These are phyloP conservation scores for Ciconia stormi DNA, from an alignment of 2,113 vertebrate species.

Conservation along the genomic window DNA sequence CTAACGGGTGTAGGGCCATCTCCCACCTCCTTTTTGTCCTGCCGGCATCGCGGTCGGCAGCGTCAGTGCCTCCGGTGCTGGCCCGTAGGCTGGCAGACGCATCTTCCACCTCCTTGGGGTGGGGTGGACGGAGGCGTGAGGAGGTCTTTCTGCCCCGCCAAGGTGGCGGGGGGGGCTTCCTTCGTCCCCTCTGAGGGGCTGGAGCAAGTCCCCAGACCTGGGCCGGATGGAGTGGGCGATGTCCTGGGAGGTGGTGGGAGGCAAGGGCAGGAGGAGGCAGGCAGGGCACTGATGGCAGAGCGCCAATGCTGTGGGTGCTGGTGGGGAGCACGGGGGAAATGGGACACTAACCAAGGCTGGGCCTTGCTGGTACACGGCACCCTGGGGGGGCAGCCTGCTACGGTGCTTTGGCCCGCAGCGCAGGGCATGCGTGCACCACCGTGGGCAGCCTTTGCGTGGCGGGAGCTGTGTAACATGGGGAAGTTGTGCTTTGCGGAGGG, in stretches of 20 bases:
- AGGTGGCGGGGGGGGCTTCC: not conserved
- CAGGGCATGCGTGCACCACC: fast-evolving
- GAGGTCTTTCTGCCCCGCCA: not conserved
- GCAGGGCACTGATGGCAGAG: not conserved
- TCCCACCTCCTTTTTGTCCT: not conserved
- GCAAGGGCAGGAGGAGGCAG: not conserved
- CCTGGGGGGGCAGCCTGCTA: too few relatives aligned
- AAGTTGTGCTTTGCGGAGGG: too few relatives aligned
- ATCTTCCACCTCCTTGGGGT: not conserved
- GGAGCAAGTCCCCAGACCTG: not conserved
- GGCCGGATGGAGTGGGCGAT: not conserved
- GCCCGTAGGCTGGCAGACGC: too few relatives aligned
- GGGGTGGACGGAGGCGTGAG: not conserved
- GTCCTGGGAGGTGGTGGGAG: not conserved
- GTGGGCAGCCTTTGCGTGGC: not conserved
- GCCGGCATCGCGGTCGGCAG: fast-evolving
- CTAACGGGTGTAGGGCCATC: fast-evolving
- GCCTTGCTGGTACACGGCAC: too few relatives aligned
- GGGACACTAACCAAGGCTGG: too few relatives aligned
- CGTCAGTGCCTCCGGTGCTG: not conserved
- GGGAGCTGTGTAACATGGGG: not conserved
- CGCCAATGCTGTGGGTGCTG: not conserved
- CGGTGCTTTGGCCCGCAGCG: fast-evolving
- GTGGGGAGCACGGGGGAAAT: too few relatives aligned
- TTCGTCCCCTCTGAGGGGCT: too few relatives aligned